These are phyloP conservation scores for Phalloptychus januarius DNA, from an alignment of 2,797 vertebrate genomes.

Conservation along the genomic window DNA sequence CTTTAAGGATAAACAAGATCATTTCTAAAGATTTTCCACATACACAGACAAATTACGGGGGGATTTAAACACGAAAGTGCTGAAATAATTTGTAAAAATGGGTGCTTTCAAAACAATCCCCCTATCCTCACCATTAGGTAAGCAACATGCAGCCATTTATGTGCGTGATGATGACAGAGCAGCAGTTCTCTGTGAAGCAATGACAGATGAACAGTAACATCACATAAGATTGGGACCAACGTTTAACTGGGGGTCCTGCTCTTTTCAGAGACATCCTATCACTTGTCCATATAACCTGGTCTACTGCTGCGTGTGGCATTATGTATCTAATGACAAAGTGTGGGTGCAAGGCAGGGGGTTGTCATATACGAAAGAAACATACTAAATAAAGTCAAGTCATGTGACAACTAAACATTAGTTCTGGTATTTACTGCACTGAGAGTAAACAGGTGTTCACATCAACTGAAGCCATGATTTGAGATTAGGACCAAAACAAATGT, in stretches of 20 bases:
- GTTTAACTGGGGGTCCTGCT: constrained; percentile 43
- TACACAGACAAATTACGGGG: constrained; percentile 36
- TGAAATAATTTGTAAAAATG: constrained; percentile 31
- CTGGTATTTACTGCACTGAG: constrained; percentile 13
- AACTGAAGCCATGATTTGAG: constrained; percentile 13
- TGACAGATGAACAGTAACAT: constrained; percentile 60
- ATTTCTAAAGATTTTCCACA: constrained; percentile 47
- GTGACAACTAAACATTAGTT: constrained; percentile 24
- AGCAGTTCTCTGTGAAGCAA: constrained; percentile 33
- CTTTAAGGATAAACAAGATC: constrained; percentile 44
- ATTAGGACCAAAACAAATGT: not conserved
- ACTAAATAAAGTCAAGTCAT: constrained; percentile 21
- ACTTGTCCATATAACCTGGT: constrained; percentile 63
- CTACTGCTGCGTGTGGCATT: constrained; percentile 58
- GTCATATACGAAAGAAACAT: constrained; percentile 27
- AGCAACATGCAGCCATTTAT: constrained; percentile 58
- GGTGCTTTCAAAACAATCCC: constrained; percentile 50
- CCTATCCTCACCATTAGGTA: constrained; percentile 51
- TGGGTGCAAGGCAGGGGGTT: constrained; percentile 55
- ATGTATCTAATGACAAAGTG: constrained; percentile 50
- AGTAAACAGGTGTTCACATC: constrained; percentile 28
- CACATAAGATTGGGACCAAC: constrained; percentile 58
- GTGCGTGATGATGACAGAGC: constrained; percentile 15
- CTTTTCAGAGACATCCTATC: constrained; percentile 59
- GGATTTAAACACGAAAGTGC: constrained; percentile 22